Evolutionary conservation across 1,140 invertebrate species (phyloP).

Genomic region (Hyphantria cunea): DNA sequence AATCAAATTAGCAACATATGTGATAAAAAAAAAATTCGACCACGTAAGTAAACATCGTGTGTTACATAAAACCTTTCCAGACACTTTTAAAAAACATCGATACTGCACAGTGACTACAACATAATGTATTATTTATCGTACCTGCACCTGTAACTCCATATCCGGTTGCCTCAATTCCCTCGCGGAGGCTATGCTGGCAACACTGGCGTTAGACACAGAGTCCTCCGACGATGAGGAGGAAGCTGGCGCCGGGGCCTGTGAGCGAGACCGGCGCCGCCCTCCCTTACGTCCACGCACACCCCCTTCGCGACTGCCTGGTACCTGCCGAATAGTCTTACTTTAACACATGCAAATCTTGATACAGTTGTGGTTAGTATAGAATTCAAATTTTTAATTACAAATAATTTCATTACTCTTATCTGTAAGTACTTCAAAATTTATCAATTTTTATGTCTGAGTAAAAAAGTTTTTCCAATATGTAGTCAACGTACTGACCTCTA

Average conservation of each 20-base stretch:
- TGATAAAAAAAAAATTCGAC: too few relatives aligned
- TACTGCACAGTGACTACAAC: conserved; percentile 9
- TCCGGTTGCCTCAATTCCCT: conserved; percentile 66
- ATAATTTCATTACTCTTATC: too few relatives aligned
- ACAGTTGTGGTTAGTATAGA: too few relatives aligned
- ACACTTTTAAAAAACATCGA: not conserved
- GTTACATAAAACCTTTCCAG: not conserved
- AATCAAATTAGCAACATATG: too few relatives aligned
- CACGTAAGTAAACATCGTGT: too few relatives aligned
- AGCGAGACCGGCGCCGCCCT: conserved; percentile 62
- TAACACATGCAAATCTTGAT: too few relatives aligned
- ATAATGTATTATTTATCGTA: conserved; percentile 21
- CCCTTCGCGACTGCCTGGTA: conserved; percentile 55
- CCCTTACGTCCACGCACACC: conserved; percentile 57
- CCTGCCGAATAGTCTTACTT: conserved; percentile 41
- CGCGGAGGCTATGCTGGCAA: conserved; percentile 66
- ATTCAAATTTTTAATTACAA: too few relatives aligned
- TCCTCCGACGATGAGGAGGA: conserved; percentile 73
- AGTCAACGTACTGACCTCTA: conserved; percentile 59
- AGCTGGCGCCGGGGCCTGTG: conserved; percentile 63
- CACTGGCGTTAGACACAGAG: conserved; percentile 66
- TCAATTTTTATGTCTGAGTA: too few relatives aligned
- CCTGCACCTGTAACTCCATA: conserved; percentile 74
- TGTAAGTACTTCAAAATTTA: too few relatives aligned
- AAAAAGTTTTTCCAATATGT: too few relatives aligned